Evolutionary conservation across 2,113 vertebrate genomes (phyloP).

Genomic region (Ranitomeya variabilis): DNA sequence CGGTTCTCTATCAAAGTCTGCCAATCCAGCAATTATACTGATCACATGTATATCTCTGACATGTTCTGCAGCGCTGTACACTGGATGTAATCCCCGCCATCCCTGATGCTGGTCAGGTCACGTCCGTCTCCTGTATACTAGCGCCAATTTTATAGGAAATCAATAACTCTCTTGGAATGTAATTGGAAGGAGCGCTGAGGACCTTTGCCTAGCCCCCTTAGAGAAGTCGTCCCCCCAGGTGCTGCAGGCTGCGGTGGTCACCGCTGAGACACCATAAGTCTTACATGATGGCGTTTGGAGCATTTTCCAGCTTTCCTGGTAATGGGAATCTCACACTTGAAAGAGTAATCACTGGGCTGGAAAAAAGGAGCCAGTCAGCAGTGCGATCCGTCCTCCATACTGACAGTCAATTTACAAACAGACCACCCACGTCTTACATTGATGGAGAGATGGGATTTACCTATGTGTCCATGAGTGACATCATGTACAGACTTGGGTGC

Average conservation of each 20-base stretch:
- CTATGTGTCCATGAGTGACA: not conserved
- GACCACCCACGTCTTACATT: not conserved
- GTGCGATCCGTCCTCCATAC: not conserved
- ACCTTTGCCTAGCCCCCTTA: too few species aligned
- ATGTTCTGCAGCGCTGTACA: not conserved
- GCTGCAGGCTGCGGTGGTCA: not conserved
- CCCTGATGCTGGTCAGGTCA: not conserved
- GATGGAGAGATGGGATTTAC: not conserved
- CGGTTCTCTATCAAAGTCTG: too few species aligned
- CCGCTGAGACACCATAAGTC: not conserved
- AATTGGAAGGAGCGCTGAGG: not conserved
- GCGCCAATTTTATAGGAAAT: not conserved
- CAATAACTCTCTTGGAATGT: not conserved
- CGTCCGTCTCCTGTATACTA: not conserved
- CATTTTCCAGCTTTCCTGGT: not conserved
- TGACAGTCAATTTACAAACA: not conserved
- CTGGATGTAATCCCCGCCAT: not conserved
- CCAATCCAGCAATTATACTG: too few species aligned
- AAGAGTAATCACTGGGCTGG: not conserved
- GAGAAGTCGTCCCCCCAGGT: not conserved
- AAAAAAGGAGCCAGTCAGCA: not conserved
- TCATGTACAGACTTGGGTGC: not conserved
- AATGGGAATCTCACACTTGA: not conserved
- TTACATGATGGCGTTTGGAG: not conserved
- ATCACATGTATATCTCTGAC: too few species aligned